These are phyloP conservation scores for Crossaster papposus DNA, from an alignment of 53 echinoderm and acorn worm genomes.

Conservation along the genomic window DNA sequence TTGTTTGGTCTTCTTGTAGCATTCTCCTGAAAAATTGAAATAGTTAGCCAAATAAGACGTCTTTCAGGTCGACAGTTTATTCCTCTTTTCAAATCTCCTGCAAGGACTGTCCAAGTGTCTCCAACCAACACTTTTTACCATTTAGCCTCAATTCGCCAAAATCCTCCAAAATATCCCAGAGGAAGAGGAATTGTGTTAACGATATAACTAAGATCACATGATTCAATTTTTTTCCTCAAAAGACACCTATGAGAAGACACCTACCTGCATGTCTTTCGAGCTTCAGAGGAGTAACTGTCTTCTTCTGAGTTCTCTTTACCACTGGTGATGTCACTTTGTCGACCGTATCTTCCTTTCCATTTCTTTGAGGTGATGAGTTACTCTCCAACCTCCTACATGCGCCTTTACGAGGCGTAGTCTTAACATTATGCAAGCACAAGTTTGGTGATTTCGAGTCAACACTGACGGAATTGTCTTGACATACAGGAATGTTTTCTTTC, in stretches of 20 bases:
- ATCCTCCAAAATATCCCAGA: no score
- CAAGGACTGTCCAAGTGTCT: no score
- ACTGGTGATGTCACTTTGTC: neutral
- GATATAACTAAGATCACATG: no score
- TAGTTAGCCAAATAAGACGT: neutral
- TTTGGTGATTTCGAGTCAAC: neutral
- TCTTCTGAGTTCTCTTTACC: neutral
- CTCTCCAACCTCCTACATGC: neutral
- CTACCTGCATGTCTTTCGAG: slow-evolving; percentile 39
- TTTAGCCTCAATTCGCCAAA: no score
- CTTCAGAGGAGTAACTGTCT: slow-evolving; percentile 22
- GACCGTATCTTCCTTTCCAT: neutral
- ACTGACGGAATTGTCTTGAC: slow-evolving; percentile 2
- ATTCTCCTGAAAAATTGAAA: slow-evolving; percentile 64
- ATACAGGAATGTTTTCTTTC: slow-evolving; percentile 61
- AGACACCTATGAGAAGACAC: neutral
- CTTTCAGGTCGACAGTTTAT: neutral
- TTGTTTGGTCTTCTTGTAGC: slow-evolving; percentile 85
- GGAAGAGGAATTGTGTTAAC: no score
- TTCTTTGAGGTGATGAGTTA: neutral
- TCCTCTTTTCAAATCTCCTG: no score
- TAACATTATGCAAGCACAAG: neutral
- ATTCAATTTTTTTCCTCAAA: no score
- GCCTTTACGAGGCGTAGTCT: neutral
- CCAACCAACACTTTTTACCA: no score